These are phyloP conservation scores for Pantherophis vulpinus DNA, from an alignment of 2,797 vertebrate species.

Conservation along the genomic window DNA sequence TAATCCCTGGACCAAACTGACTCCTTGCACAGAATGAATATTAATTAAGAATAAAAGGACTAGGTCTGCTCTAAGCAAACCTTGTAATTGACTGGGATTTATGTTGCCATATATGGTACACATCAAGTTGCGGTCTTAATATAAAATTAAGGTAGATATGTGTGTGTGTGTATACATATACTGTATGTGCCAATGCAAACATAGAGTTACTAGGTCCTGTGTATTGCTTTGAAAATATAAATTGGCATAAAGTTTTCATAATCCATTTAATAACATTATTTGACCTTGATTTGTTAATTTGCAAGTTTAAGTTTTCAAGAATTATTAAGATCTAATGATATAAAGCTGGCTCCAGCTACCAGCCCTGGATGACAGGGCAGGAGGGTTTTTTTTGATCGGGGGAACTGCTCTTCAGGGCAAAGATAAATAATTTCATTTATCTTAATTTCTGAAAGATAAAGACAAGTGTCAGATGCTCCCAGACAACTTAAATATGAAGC, in stretches of 20 bases:
- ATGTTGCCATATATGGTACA: background rate
- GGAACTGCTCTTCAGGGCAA: too few relatives aligned
- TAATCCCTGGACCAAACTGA: background rate
- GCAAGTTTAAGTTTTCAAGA: background rate
- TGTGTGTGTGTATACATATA: background rate
- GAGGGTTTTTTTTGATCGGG: too few relatives aligned
- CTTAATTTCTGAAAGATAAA: conserved; percentile 40
- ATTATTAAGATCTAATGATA: background rate
- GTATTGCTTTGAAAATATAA: background rate
- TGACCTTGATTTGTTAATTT: background rate
- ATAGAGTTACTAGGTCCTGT: background rate
- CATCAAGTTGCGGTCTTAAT: background rate
- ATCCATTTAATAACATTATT: background rate
- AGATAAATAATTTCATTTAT: background rate
- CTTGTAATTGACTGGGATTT: background rate
- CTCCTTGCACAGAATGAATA: background rate
- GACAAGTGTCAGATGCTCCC: conserved; percentile 48
- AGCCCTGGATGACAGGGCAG: too few relatives aligned
- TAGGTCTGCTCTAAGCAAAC: background rate
- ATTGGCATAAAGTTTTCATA: background rate
- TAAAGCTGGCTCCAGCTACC: background rate
- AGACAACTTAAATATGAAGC: conserved; percentile 54
- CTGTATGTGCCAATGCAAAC: background rate
- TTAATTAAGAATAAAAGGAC: background rate
- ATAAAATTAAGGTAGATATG: background rate